Percentiles rank a stretch among this genome's conserved stretches.
Conservation (phyloP, 2,888 invertebrate genomes). For the Andricus quercusramuli region DNA sequence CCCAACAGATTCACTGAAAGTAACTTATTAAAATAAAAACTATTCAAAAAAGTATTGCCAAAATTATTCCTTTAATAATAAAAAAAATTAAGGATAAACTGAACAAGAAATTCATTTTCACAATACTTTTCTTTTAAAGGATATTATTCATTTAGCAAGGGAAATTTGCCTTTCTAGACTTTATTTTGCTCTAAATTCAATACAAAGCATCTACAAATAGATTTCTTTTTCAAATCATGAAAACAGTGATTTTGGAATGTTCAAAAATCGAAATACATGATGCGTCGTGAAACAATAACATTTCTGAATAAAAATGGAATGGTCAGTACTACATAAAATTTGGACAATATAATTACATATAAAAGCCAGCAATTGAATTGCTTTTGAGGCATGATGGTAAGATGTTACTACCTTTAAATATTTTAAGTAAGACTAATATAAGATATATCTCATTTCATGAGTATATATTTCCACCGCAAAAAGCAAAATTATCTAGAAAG, state of each 20-base stretch:
- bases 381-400: slow-evolving; percentile 14
- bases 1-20: neutral
- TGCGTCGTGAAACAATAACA: slow-evolving; percentile 42
- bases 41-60: neutral
- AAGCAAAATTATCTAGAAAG: slow-evolving; percentile 76
- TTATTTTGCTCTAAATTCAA: slow-evolving; percentile 78
- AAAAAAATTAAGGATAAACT: too few relatives aligned
- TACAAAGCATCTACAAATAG: slow-evolving; percentile 77
- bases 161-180: slow-evolving; percentile 76
- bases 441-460: neutral
- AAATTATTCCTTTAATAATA: too few relatives aligned
- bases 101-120: too few relatives aligned
- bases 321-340: slow-evolving; percentile 24
- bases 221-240: slow-evolving; percentile 67
- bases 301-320: slow-evolving; percentile 46
- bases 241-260: slow-evolving; percentile 75
- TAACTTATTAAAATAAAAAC: neutral
- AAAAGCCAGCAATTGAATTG: slow-evolving; percentile 33
- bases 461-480: slow-evolving; percentile 57
- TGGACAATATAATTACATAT: slow-evolving; percentile 43
- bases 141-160: slow-evolving; percentile 37
- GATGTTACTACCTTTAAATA: slow-evolving; percentile 43
- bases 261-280: slow-evolving; percentile 52
- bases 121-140: neutral
- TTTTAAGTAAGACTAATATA: neutral